Base-by-base conservation (phyloP, 2,888 invertebrate species). In the Heteromurus nitidus region DNA sequence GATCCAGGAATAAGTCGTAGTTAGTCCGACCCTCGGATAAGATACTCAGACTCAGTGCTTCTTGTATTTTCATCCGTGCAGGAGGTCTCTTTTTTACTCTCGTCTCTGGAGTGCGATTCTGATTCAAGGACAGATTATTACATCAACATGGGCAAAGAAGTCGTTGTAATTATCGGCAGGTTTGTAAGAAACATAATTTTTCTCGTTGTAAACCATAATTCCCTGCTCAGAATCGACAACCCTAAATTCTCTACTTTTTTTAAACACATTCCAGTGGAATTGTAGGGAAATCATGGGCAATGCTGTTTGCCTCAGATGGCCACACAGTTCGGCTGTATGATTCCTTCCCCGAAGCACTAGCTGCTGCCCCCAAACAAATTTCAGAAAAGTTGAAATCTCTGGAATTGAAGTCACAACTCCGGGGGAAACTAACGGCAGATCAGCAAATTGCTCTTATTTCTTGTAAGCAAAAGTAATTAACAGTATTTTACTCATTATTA, bases 261-360 rank as follows among this genome's bases (percentile, higher is more conserved):
- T 31, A 26, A 44, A 24, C 26, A 5, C 79, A 82, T 91, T 91
- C 64, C 89, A 98, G 98, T 89, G 99, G 99, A 1, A 91, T 98
- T 70, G 98, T 99, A 88, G 99, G 98, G 1, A 93, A 96, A 75
- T 97, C 97, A 88, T 99, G 97, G 97, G 95, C 98, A 0, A 98
- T 98, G 97, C 91, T 98, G 42, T 99, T 97, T 89, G 97, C 97
- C 0, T 93, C 95, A 9, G 95, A 94, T 3, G 98, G 97, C 11
- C 98, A 97, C 89, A 92, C 94, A 88, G 98, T 98, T 30, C 91
- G 92, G 16, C 91, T 99, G 65, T 98, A 93, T 89, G 99, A 99
- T 88, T 93, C 95, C 69, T 90, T 94, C 44, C 91, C 93, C 0
- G 91, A 93, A 84, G 95, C 95, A 90, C 92, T 96, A 26, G 89